Evolutionary conservation across 2,888 invertebrate genomes (phyloP).

Genomic region (Aphrophora alni): DNA sequence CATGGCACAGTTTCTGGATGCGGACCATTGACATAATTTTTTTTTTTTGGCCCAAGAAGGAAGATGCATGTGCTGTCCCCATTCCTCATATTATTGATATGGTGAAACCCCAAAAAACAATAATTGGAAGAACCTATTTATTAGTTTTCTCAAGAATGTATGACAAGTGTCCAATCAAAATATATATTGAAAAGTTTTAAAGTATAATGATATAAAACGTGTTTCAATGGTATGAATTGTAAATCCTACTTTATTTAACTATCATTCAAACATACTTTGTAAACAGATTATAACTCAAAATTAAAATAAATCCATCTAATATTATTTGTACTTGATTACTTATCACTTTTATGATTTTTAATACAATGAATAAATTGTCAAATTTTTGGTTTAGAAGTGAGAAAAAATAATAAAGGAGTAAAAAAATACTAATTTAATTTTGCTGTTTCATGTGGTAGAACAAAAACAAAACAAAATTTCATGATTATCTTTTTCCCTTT

Average conservation of each 20-base stretch:
- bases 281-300: background rate
- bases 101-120: background rate
- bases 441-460: too few relatives aligned
- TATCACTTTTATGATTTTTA: too few relatives aligned
- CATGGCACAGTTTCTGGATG: conserved; percentile 7
- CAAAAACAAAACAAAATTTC: too few relatives aligned
- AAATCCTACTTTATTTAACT: background rate
- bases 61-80: background rate
- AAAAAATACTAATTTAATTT: too few relatives aligned
- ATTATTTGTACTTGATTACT: background rate
- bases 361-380: background rate
- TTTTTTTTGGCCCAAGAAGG: background rate
- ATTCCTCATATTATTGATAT: background rate
- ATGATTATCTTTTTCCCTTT: too few relatives aligned
- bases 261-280: background rate
- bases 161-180: background rate
- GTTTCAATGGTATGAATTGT: background rate
- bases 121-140: conserved; percentile 16
- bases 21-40: conserved; percentile 1
- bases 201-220: background rate
- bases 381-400: too few relatives aligned
- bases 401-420: too few relatives aligned
- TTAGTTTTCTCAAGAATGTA: background rate
- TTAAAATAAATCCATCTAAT: background rate
- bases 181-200: background rate